Conservation (phyloP, 2,797 vertebrate genomes). For the Spatula clypeata region DNA sequence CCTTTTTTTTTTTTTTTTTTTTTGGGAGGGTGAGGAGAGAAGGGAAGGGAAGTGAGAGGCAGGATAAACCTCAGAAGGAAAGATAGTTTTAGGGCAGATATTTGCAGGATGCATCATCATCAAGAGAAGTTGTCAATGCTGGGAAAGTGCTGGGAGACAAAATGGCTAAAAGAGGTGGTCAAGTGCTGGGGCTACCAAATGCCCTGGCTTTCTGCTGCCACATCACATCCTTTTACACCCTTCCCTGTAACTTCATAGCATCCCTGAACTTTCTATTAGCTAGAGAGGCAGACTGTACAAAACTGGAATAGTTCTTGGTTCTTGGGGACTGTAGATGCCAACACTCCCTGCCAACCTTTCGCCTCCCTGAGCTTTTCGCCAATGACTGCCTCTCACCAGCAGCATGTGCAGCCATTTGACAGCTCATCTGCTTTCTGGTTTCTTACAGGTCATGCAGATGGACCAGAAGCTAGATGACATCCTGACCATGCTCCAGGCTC, state of each 20-base stretch:
- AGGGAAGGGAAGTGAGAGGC: too few relatives aligned
- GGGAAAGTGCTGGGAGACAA: constrained; percentile 27
- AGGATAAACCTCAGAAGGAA: neutral
- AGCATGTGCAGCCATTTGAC: constrained; percentile 23
- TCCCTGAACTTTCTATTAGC: neutral
- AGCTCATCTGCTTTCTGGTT: constrained; percentile 32
- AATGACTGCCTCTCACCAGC: neutral
- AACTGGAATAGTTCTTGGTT: neutral
- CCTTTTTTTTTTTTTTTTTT: too few relatives aligned
- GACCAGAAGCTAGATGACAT: constrained; percentile 76
- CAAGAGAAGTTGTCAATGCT: neutral
- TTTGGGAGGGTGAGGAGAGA: too few relatives aligned
- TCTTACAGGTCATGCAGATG: constrained; percentile 70
- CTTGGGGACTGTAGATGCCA: neutral
- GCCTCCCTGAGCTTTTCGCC: neutral
- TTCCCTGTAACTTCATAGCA: neutral
- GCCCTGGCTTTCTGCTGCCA: neutral
- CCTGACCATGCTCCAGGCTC: constrained; percentile 43
- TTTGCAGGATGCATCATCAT: constrained; percentile 44
- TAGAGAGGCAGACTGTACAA: neutral
- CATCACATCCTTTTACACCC: neutral
- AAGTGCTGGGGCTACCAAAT: fast-evolving
- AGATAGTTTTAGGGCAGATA: constrained; percentile 45
- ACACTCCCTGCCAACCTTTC: neutral
- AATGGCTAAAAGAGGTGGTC: neutral